These are phyloP conservation scores for Echinarachnius parma DNA, from an alignment of 53 echinoderm and acorn worm genomes.

Conservation along the genomic window DNA sequence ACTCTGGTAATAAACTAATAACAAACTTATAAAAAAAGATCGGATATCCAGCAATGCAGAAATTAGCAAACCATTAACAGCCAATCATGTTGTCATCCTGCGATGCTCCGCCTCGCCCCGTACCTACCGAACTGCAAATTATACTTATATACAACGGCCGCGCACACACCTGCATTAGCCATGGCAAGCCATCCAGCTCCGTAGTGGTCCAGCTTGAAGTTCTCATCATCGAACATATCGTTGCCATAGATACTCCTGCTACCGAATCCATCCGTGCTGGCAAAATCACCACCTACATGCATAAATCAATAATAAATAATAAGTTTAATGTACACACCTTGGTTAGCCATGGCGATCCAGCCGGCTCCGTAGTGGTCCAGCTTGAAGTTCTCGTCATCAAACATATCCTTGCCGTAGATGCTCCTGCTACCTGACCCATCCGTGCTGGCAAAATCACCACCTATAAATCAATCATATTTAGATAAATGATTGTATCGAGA, in stretches of 20 bases:
- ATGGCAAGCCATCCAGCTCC: constrained; percentile 92
- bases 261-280: constrained; percentile 63
- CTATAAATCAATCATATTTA: too few relatives aligned
- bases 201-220: constrained; percentile 77
- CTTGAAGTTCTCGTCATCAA: constrained; percentile 83
- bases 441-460: constrained; percentile 68
- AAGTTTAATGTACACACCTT: too few relatives aligned
- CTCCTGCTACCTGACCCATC: constrained; percentile 78
- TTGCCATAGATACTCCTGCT: constrained; percentile 73
- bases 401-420: constrained; percentile 70
- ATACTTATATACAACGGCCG: too few relatives aligned
- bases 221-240: constrained; percentile 77
- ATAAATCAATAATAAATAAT: too few relatives aligned
- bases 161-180: constrained; percentile 99
- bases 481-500: too few relatives aligned
- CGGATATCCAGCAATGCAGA: too few relatives aligned
- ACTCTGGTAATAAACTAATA: too few relatives aligned
- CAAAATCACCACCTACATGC: constrained; percentile 89
- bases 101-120: too few relatives aligned
- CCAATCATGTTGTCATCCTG: too few relatives aligned
- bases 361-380: constrained; percentile 88
- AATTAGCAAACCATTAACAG: too few relatives aligned
- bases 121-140: too few relatives aligned
- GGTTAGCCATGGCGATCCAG: constrained; percentile 97
- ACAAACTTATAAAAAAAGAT: too few relatives aligned